These are phyloP conservation scores for Xenotilapia longispinis DNA, from an alignment of 2,113 vertebrate species.

Conservation along the genomic window DNA sequence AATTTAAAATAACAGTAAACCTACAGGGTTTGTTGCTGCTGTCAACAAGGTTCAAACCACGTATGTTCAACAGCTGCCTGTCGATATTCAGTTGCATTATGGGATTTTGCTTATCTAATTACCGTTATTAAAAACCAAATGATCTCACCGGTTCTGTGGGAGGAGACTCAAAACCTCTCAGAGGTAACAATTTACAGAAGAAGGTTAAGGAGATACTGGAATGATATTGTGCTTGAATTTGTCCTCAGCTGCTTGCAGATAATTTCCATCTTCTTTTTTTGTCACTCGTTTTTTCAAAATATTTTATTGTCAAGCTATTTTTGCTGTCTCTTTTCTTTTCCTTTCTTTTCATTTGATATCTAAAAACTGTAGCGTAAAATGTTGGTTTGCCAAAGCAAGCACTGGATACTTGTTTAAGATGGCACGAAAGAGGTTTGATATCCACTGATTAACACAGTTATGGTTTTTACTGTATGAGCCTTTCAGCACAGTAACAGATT, in stretches of 20 bases:
- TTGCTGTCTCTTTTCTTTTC: neutral
- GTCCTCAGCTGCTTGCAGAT: neutral
- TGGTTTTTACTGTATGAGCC: neutral
- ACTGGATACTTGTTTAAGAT: neutral
- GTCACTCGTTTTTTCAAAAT: neutral
- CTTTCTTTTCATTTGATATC: neutral
- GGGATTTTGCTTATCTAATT: neutral
- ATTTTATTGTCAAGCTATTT: neutral
- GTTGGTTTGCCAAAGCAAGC: neutral
- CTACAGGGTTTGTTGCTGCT: neutral
- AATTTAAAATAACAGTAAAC: neutral
- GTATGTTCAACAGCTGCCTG: neutral
- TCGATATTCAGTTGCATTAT: neutral
- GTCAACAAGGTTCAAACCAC: neutral
- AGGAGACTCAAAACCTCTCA: neutral
- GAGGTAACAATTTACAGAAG: neutral
- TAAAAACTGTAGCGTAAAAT: neutral
- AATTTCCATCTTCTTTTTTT: neutral
- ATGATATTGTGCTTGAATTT: neutral
- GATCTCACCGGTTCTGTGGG: neutral
- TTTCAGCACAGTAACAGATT: neutral
- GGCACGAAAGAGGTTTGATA: neutral
- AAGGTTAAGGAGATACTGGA: neutral
- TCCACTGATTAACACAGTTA: neutral
- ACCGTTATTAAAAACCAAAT: neutral